These are phyloP conservation scores for Mesembrinibis cayennensis DNA, from an alignment of 2,113 vertebrate species.

Conservation along the genomic window DNA sequence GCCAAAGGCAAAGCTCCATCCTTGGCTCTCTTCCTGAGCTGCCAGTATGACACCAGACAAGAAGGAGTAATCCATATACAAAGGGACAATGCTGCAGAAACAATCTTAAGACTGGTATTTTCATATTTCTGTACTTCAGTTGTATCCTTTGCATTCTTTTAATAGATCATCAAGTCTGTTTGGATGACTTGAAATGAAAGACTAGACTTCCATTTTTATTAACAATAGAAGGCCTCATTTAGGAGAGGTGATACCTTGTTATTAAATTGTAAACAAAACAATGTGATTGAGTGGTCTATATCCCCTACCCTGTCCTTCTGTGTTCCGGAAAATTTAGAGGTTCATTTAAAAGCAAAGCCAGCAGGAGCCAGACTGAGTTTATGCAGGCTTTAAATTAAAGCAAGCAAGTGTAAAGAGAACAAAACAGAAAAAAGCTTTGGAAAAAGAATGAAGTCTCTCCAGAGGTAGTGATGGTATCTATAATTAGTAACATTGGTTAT, in stretches of 20 bases:
- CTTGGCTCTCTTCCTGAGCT: not conserved
- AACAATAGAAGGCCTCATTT: not conserved
- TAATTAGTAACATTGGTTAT: not conserved
- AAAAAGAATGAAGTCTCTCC: not conserved
- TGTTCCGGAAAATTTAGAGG: not conserved
- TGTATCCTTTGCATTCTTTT: not conserved
- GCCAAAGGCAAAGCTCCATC: not conserved
- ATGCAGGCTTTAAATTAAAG: not conserved
- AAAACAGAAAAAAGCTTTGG: not conserved
- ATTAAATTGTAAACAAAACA: not conserved
- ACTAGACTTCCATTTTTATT: not conserved
- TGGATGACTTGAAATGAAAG: not conserved
- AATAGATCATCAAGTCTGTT: not conserved
- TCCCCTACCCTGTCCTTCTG: not conserved
- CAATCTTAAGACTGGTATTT: not conserved
- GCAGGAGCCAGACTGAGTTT: not conserved
- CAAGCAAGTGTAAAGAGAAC: not conserved
- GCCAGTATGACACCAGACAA: not conserved
- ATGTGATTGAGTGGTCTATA: not conserved
- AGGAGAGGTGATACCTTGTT: not conserved
- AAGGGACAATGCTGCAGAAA: not conserved
- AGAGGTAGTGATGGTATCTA: not conserved
- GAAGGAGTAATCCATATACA: not conserved
- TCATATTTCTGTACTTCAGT: not conserved
- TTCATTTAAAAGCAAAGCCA: conserved; percentile 6